Evolutionary conservation across 2,113 vertebrate genomes (phyloP), one percentile per base, ranked within the genome.

Genomic region (Grus americana): DNA sequence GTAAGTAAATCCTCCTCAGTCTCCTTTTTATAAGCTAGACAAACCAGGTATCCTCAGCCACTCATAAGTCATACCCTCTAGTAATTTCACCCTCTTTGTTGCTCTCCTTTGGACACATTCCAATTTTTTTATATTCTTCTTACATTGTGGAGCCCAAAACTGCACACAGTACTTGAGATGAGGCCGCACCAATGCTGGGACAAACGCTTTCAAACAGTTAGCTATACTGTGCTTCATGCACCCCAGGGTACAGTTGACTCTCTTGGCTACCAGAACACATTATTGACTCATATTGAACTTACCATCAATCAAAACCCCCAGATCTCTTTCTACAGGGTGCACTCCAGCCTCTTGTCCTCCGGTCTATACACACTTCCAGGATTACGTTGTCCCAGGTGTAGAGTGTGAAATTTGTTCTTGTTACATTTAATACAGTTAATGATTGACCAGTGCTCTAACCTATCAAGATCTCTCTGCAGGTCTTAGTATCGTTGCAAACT

Each of bases 1-100:
- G 59, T 75, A 94, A 94, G 93, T 97, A 97, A 96, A 97, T 97
- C 91, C 85, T 10, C 12, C 12, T 72, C 14, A 30, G 8, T 13
- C 21, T 92, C 10, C 11, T 32, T 6, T 85, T 67, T 75, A n/a
- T 59, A 58, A 75, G 18, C 5, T 65, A 23, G 79, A 66, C 22
- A 85, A 65, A 26, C 8, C 2, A 29, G 30, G 15, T 30, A 58
- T 36, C 24, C 30, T 78, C 40, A n/a, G 3, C 19, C 0, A 3
- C 36, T 58, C 8, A 0, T 44, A 76, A 76, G 63, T 76, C 42
- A 38, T 15, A 13, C 10, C 10, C 9, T 86, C 13, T 36, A 49
- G 17, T 57, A 8, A n/a, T 90, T 81, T 62, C 30, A 66, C 8
- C 6, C 6, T 58, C 50, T 55, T 76, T 74, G 19, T 70, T 90